These are phyloP conservation scores for Thryonomys swinderianus DNA, from an alignment of 2,113 vertebrate genomes.

Conservation along the genomic window DNA sequence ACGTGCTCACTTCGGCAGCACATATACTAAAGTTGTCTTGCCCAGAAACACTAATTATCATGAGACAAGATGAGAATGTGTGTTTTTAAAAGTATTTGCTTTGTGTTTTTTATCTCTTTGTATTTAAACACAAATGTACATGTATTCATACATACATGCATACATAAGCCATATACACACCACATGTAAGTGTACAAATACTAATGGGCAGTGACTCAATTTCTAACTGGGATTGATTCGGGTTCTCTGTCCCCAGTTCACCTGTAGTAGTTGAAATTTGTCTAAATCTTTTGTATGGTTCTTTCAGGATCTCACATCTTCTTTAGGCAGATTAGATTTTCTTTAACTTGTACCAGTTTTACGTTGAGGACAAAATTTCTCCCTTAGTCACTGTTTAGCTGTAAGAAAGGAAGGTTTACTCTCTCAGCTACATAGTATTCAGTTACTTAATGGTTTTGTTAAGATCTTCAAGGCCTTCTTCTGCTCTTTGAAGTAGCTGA, in stretches of 20 bases:
- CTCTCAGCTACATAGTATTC: not conserved
- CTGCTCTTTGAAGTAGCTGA: not conserved
- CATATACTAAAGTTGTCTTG: too few species aligned
- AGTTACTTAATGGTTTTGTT: constrained; percentile 47
- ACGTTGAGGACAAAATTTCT: not conserved
- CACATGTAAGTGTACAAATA: not conserved
- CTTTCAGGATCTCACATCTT: not conserved
- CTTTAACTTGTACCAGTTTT: constrained; percentile 26
- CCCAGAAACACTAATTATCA: not conserved
- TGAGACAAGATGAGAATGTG: not conserved
- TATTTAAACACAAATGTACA: not conserved
- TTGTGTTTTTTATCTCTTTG: not conserved
- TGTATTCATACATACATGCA: not conserved
- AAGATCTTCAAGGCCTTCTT: not conserved
- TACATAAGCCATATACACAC: too few species aligned
- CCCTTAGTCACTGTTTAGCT: not conserved
- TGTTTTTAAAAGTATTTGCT: not conserved
- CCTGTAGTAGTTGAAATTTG: not conserved
- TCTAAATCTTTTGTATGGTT: not conserved
- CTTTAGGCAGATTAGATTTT: not conserved
- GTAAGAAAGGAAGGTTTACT: not conserved
- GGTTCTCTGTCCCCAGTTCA: rapidly evolving
- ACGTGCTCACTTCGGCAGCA: too few species aligned
- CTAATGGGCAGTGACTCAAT: not conserved
- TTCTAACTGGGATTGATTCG: not conserved